These are phyloP conservation scores for Melikaiella ostensackeni DNA, from an alignment of 2,888 invertebrate species.

Conservation along the genomic window DNA sequence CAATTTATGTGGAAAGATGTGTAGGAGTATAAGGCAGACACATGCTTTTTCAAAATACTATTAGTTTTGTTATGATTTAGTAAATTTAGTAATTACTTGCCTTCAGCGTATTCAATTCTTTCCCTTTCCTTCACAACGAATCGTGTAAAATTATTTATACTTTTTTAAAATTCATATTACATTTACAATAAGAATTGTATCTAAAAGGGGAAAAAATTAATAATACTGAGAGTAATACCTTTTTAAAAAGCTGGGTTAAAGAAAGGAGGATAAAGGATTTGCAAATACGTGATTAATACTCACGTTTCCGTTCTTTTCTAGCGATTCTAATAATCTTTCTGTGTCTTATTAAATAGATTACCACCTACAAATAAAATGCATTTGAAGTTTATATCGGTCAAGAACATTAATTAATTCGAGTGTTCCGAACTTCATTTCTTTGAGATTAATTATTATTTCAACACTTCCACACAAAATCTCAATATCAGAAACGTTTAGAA, in stretches of 20 bases:
- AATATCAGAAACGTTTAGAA: background rate
- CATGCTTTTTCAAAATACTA: too few species aligned
- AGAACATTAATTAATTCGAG: background rate
- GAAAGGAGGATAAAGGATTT: slow-evolving; percentile 34
- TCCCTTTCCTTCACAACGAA: too few species aligned
- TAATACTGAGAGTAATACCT: background rate
- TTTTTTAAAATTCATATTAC: too few species aligned
- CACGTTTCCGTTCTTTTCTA: slow-evolving; percentile 60
- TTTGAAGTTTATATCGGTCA: background rate
- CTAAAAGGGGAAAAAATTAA: too few species aligned
- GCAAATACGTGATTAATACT: slow-evolving; percentile 56
- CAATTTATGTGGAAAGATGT: too few species aligned
- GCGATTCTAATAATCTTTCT: slow-evolving; percentile 65
- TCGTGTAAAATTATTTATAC: too few species aligned
- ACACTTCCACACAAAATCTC: background rate
- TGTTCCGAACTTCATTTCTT: background rate
- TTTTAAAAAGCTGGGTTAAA: background rate
- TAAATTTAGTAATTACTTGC: too few species aligned
- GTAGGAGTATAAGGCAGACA: too few species aligned
- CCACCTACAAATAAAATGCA: slow-evolving; percentile 63
- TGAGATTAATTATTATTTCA: background rate
- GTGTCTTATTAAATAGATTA: slow-evolving; percentile 66
- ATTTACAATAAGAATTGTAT: too few species aligned
- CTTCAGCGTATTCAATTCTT: too few species aligned
- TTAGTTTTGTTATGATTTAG: too few species aligned